Percentiles rank a stretch among this genome's conserved stretches.
Conservation (phyloP, 2,888 invertebrate species). For the Tenthredo distinguenda region DNA sequence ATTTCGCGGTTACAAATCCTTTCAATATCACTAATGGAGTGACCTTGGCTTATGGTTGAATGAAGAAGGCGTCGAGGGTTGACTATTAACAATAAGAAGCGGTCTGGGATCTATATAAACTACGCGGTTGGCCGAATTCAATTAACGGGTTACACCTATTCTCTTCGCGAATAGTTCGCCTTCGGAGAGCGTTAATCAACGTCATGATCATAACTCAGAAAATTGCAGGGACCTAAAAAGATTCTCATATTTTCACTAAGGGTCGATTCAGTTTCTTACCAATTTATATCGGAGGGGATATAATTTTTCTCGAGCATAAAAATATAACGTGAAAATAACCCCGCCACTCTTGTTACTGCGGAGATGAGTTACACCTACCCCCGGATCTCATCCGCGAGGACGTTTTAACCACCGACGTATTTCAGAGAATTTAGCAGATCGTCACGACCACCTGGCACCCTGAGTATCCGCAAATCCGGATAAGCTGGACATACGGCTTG, state of each 20-base stretch:
- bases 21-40: background rate
- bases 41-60: background rate
- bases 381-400: background rate
- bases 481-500: slow-evolving; percentile 7
- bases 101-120: background rate
- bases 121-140: background rate
- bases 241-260: background rate
- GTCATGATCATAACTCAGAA: background rate
- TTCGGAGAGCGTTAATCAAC: background rate
- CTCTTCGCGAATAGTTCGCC: background rate
- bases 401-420: slow-evolving; percentile 2
- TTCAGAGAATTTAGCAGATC: slow-evolving; percentile 9
- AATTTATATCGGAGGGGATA: background rate
- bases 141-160: background rate
- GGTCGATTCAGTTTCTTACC: background rate
- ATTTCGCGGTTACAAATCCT: background rate
- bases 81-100: background rate
- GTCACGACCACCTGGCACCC: background rate
- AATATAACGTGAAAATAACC: background rate
- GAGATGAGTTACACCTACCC: background rate
- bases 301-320: background rate
- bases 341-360: background rate
- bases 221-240: background rate
- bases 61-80: background rate
- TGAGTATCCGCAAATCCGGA: background rate